Percentiles rank a stretch among this genome's conserved stretches.
phyloP scores from a whole-genome alignment of 2,888 invertebrate species.

The Diaperis boleti region DNA sequence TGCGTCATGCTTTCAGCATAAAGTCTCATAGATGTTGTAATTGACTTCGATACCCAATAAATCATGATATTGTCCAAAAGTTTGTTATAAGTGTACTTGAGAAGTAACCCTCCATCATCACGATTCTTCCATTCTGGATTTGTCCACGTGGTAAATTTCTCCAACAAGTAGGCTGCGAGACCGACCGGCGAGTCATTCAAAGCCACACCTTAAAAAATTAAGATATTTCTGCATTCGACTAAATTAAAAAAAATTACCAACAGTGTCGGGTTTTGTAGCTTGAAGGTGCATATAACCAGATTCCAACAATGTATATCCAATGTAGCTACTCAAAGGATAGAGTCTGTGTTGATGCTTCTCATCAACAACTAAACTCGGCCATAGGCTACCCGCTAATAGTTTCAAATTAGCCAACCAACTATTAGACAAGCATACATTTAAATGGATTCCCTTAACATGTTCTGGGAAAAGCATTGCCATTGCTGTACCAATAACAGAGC shows the following conservation, averaged over 20 bases:
- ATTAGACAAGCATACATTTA: conserved; percentile 67
- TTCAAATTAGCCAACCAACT: conserved; percentile 62
- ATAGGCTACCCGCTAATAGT: conserved; percentile 66
- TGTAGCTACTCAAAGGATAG: conserved; percentile 66
- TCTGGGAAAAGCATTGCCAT: conserved; percentile 76
- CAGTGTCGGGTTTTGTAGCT: conserved; percentile 89
- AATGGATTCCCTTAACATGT: conserved; percentile 70
- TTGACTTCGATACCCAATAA: conserved; percentile 82
- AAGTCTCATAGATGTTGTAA: conserved; percentile 80
- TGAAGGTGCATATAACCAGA: conserved; percentile 81
- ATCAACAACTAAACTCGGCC: conserved; percentile 72
- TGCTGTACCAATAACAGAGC: conserved; percentile 72
- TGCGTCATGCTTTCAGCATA: conserved; percentile 79
- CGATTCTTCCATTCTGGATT: conserved; percentile 67
- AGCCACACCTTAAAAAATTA: conserved; percentile 66
- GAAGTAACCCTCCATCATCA: conserved; percentile 76
- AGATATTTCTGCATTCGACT: background rate
- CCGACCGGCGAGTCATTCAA: conserved; percentile 85
- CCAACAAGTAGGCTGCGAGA: conserved; percentile 89
- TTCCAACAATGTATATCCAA: conserved; percentile 12
- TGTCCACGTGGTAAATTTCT: conserved; percentile 88
- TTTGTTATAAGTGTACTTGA: conserved; percentile 78
- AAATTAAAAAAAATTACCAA: conserved; percentile 65
- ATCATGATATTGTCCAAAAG: conserved; percentile 84
- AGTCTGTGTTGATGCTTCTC: conserved; percentile 66